Percentiles rank a stretch among this genome's conserved stretches.
Evolutionary conservation across 2,113 vertebrate species (phyloP).

Genomic region (Macquaria ambigua): DNA sequence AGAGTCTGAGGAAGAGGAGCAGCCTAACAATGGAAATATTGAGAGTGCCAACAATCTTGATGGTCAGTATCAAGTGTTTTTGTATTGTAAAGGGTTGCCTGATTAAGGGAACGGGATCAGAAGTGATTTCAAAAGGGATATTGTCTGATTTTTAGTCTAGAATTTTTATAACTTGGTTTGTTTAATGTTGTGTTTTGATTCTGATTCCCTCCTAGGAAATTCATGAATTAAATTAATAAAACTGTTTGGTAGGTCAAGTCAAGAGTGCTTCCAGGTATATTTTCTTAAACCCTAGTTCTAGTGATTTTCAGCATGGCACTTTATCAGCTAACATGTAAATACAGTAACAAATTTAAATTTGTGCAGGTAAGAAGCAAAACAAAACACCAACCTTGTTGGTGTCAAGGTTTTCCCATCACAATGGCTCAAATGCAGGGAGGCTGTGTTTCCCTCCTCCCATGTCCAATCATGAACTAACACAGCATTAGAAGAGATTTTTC

Average conservation of each 20-base stretch:
- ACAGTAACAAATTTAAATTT: not conserved
- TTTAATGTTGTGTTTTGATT: not conserved
- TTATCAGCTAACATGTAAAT: not conserved
- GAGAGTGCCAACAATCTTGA: conserved; percentile 90
- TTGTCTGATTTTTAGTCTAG: not conserved
- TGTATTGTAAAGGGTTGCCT: not conserved
- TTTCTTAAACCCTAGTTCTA: no score
- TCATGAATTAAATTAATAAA: no score
- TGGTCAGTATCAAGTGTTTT: conserved; percentile 84
- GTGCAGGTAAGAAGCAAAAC: not conserved
- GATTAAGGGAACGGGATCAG: not conserved
- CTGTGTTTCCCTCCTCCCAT: not conserved
- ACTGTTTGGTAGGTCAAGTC: not conserved
- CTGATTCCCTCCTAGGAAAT: no score
- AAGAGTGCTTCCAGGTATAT: no score
- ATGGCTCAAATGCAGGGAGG: not conserved
- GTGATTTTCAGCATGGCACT: not conserved
- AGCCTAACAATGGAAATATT: conserved; percentile 85
- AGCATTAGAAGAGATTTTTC: not conserved
- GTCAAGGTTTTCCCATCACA: not conserved
- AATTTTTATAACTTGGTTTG: not conserved
- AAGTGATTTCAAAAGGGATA: not conserved
- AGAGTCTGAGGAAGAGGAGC: conserved; percentile 90
- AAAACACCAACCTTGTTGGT: no score
- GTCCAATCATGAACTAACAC: not conserved